Percentiles rank a stretch among this genome's conserved stretches.
These are phyloP conservation scores for Drosophila neocordata DNA, from an alignment of 1,140 invertebrate genomes.

Conservation along the genomic window DNA sequence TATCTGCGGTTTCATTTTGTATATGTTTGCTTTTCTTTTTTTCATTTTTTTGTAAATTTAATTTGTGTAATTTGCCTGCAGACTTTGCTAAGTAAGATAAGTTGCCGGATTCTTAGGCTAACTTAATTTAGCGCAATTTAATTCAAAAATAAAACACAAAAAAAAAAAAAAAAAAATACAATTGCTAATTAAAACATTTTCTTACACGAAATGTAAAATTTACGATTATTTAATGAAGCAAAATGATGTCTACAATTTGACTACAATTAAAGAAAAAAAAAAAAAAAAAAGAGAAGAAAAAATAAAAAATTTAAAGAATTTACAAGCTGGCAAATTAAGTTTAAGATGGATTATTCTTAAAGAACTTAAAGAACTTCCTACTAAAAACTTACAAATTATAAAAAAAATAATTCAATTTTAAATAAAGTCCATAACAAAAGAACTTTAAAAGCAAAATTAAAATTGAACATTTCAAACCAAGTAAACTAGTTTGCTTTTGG, in stretches of 20 bases:
- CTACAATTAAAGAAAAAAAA: background rate
- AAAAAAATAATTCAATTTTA: no score
- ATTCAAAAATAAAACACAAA: background rate
- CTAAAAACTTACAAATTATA: no score
- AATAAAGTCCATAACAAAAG: no score
- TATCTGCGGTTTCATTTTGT: slow-evolving; percentile 16
- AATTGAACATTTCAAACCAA: no score
- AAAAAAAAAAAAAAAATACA: background rate
- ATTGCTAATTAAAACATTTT: slow-evolving; percentile 12
- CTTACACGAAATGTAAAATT: slow-evolving; percentile 3
- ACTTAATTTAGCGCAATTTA: slow-evolving; percentile 10
- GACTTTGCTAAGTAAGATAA: slow-evolving; percentile 7
- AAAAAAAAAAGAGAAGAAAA: background rate
- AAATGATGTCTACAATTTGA: background rate
- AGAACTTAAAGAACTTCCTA: no score
- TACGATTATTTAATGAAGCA: slow-evolving; percentile 10
- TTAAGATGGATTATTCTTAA: no score
- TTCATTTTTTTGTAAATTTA: background rate
- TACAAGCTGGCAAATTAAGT: no score
- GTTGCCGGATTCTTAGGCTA: slow-evolving; percentile 1
- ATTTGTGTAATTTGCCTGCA: slow-evolving; percentile 6
- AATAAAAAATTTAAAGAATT: no score
- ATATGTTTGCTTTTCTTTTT: slow-evolving; percentile 5
- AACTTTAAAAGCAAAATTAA: no score
- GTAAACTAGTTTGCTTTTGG: no score